Percentiles rank a stretch among this genome's conserved stretches.
phyloP scores from a whole-genome alignment of 2,888 invertebrate species.

The Drosophila algonquin region DNA sequence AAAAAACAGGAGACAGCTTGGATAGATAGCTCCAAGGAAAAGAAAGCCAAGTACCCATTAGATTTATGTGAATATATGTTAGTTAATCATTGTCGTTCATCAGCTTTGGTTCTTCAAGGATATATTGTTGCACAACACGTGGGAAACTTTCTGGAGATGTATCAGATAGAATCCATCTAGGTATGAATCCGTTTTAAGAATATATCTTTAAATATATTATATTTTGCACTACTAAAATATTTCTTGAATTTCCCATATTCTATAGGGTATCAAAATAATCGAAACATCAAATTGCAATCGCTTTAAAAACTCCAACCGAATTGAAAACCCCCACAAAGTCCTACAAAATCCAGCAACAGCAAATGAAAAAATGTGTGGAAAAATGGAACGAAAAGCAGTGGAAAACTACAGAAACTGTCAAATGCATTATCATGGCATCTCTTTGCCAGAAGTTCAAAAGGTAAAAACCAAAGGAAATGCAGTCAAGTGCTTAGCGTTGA shows the following conservation, averaged over 20 bases:
- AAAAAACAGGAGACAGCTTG: background rate
- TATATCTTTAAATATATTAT: too few species aligned
- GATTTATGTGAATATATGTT: background rate
- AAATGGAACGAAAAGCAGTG: background rate
- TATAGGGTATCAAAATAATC: background rate
- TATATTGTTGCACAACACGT: too few species aligned
- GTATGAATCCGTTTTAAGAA: too few species aligned
- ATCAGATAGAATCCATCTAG: too few species aligned
- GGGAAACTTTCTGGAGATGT: too few species aligned
- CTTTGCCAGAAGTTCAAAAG: conserved; percentile 41
- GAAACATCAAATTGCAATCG: background rate
- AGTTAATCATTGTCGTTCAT: background rate
- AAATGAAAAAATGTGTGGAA: background rate
- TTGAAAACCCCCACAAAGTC: conserved; percentile 36
- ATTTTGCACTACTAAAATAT: too few species aligned
- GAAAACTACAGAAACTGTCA: conserved; percentile 49
- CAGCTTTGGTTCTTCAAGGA: background rate
- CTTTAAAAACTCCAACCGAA: conserved; percentile 21
- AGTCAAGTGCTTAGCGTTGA: conserved; percentile 27
- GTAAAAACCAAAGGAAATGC: conserved; percentile 35
- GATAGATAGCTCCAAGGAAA: background rate
- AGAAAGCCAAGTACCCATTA: background rate
- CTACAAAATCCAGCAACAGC: conserved; percentile 28
- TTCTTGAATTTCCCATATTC: background rate
- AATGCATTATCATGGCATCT: conserved; percentile 47